Evolutionary conservation across 2,797 vertebrate species (phyloP).

Genomic region (Etheostoma nigrum): DNA sequence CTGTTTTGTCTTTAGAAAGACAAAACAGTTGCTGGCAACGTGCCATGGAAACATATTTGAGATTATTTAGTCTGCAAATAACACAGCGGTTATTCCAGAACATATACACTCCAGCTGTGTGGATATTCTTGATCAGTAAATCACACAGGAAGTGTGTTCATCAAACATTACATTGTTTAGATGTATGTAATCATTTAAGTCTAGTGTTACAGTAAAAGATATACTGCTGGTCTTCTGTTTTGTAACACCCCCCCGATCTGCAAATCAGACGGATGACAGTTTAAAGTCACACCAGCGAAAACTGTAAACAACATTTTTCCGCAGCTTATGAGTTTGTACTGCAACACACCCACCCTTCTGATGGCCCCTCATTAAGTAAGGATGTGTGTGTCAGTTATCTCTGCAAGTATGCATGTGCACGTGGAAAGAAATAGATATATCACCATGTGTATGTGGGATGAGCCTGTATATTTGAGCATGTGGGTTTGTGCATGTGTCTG

Average conservation of each 20-base stretch:
- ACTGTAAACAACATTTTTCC: slow-evolving; percentile 84
- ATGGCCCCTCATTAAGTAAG: slow-evolving; percentile 69
- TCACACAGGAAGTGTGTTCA: slow-evolving; percentile 57
- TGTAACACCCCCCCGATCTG: slow-evolving; percentile 28
- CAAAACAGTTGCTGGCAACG: slow-evolving; percentile 14
- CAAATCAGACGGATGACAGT: slow-evolving; percentile 63
- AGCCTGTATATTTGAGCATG: slow-evolving; percentile 25
- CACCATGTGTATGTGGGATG: slow-evolving; percentile 15
- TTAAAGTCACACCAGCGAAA: slow-evolving; percentile 72
- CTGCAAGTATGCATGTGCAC: slow-evolving; percentile 38
- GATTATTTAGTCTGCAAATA: slow-evolving; percentile 62
- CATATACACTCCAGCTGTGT: slow-evolving; percentile 44
- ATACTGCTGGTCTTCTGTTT: slow-evolving; percentile 28
- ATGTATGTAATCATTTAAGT: slow-evolving; percentile 38
- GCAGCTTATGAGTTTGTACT: slow-evolving; percentile 77
- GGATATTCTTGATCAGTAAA: slow-evolving; percentile 44
- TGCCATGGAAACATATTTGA: slow-evolving; percentile 43
- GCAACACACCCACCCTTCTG: slow-evolving; percentile 57
- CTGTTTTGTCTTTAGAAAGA: slow-evolving; percentile 6
- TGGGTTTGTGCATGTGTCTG: slow-evolving; percentile 57
- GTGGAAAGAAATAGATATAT: slow-evolving; percentile 35
- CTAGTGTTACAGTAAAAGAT: slow-evolving; percentile 39
- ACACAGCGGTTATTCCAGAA: slow-evolving; percentile 40
- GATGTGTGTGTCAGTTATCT: slow-evolving; percentile 50
- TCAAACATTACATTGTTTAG: slow-evolving; percentile 52